Evolutionary conservation across 23 tunicate genomes (phyloP).

Genomic region (Halocynthia roretzi): DNA sequence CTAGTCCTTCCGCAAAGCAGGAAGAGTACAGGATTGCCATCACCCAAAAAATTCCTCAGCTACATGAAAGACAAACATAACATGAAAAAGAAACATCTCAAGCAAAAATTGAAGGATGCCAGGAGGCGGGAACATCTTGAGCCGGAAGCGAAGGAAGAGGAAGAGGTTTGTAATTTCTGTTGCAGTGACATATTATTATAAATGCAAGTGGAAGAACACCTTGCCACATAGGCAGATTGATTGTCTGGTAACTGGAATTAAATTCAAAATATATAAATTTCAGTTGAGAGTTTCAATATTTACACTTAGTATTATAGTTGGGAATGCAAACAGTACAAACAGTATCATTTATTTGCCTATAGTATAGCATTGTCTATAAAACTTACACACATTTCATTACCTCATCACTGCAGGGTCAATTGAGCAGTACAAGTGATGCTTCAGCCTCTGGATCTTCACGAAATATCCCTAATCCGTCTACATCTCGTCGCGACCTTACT

Average conservation of each 20-base stretch:
- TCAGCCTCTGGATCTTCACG: conserved; percentile 3
- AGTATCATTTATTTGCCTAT: too few relatives aligned
- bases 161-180: not conserved
- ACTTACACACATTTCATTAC: too few relatives aligned
- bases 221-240: too few relatives aligned
- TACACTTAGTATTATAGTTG: too few relatives aligned
- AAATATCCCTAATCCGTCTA: not conserved
- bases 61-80: conserved; percentile 17
- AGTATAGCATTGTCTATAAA: too few relatives aligned
- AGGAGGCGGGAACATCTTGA: conserved; percentile 9
- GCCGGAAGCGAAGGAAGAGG: conserved; percentile 3
- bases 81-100: conserved; percentile 11
- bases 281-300: too few relatives aligned
- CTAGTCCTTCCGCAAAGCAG: conserved; percentile 2
- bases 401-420: too few relatives aligned
- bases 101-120: conserved; percentile 11
- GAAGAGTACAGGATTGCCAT: conserved; percentile 16
- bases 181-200: too few relatives aligned
- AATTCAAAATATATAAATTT: too few relatives aligned
- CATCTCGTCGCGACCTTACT: conserved; percentile 11
- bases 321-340: too few relatives aligned
- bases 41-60: conserved; percentile 20
- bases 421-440: not conserved
- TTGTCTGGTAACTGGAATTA: too few relatives aligned
- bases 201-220: too few relatives aligned